Base-by-base conservation (phyloP, 2,113 vertebrate species). In the Neogale vison region DNA sequence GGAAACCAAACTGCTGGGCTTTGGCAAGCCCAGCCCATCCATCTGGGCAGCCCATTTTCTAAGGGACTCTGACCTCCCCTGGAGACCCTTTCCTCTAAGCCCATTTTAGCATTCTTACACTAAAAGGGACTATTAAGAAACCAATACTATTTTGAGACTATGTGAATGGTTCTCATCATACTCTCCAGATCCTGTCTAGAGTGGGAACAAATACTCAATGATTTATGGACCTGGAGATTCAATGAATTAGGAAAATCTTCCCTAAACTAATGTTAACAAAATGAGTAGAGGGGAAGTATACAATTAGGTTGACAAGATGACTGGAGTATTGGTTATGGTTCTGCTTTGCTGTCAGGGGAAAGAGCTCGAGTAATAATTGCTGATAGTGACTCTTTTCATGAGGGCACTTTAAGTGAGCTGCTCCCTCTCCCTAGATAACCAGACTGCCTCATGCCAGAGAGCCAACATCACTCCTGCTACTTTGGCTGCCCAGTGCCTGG, bases 21-120 rank as follows among this genome's bases (percentile, higher is more conserved):
- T 93, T 91, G 67, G 82, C 96, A 88, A 88, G 67, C 93, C 84
- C 81, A 89, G 26, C 82, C 93, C 95, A 96, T 93, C 94, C 95
- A 97, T 97, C 97, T 96, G 94, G 90, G 93, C 39, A 67, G 57
- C 50, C n/a, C 63, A 50, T 96, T 94, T 96, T 97, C 90, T 87
- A 87, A 96, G 88, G 90, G 87, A 93, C 88, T 47, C 82, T 67
- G 45, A 74, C 39, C 6, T 90, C 82, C 92, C 88, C 94, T 55
- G 61, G 92, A 95, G 47, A 69, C 61, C n/a, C 55, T 96, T 36
- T 59, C 45, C 61, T n/a, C 79, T 18, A 26, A 81, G 17, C 42
- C 47, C 26, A 36, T 80, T 26, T 87, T 59, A 95, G 93, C 81
- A 63, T 95, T 89, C 83, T 84, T 80, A n/a, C 65, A 24, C 77